These are phyloP conservation scores for Ophiothrix spiculata DNA, from an alignment of 35 echinoderm and acorn worm genomes.

Conservation along the genomic window DNA sequence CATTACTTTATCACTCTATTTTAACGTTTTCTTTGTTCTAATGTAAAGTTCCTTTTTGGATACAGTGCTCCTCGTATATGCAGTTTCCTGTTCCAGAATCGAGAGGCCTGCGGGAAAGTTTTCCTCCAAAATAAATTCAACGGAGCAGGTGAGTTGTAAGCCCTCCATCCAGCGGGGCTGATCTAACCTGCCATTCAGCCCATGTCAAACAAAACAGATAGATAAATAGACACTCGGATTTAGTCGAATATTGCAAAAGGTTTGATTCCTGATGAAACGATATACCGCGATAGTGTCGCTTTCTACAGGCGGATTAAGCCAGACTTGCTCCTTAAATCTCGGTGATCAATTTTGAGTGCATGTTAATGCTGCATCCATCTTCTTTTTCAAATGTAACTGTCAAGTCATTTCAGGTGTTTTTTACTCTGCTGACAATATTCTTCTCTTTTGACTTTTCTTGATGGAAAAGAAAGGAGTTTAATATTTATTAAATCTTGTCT, in stretches of 20 bases:
- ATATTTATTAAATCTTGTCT: neutral
- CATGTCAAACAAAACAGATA: neutral
- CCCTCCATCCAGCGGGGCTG: neutral
- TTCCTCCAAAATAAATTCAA: no score
- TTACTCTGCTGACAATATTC: neutral
- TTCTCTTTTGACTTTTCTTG: neutral
- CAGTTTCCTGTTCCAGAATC: no score
- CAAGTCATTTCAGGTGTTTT: neutral
- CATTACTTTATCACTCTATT: no score
- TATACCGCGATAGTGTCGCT: neutral
- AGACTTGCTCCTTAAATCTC: neutral
- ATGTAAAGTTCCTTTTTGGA: no score
- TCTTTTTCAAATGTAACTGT: neutral
- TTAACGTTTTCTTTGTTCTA: no score
- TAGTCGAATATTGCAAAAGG: neutral
- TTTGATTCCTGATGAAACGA: constrained; percentile 2
- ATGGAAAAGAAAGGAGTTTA: neutral
- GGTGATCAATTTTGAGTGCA: neutral
- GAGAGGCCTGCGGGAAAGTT: no score
- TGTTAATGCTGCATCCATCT: neutral
- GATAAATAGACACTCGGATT: neutral
- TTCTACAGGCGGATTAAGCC: neutral
- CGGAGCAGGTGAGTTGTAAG: neutral
- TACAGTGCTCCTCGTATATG: no score
- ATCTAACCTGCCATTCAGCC: neutral